Evolutionary conservation across 2,113 vertebrate genomes (phyloP), one percentile per base, ranked within the genome.

Genomic region (Leptodactylus fuscus): DNA sequence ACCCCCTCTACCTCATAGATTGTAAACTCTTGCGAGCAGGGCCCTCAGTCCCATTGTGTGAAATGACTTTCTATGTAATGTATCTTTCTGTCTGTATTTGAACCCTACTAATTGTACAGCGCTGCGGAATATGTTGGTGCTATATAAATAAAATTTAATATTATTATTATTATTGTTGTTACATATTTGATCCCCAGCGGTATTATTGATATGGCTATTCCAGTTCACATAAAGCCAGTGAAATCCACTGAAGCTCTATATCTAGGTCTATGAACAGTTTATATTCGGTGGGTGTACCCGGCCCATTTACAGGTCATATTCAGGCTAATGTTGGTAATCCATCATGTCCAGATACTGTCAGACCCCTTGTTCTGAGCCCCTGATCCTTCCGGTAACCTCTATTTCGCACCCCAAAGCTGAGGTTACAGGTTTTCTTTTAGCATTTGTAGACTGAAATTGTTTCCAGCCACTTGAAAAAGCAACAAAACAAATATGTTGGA

Each of bases 321-420:
- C 75, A 55, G 18, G 1, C 0, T 22, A 73, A 46, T 24, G 38
- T 12, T 38, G 20, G 18, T 78, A 32, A 77, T 77, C 51, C 22
- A 34, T 78, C 75, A 53, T 38, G 29, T 38, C n/a, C 49, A 22
- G 20, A 38, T 4, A 78, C 16, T 77, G 74, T 53, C 48, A 77
- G 32, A 34, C 48, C 48, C 5, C 20, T 34, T 36, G 48, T 78
- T 36, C 4, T 29, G 18, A 32, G 24, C 11, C 32, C 75, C 51
- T 13, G 12, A 78, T 12, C 18, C 11, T 55, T 5, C 20, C 55
- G 49, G 8, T 55, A 78, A 78, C 29, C 9, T 55, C 32, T 32
- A 22, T 6, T n/a, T 34, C 34, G 44, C n/a, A 15, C 74, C 48
- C 18, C 46, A 77, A 53, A 53, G 48, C n/a, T 77, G 29, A 27